Base-by-base conservation (phyloP, 1,140 invertebrate genomes). In the Drosophila triauraria region DNA sequence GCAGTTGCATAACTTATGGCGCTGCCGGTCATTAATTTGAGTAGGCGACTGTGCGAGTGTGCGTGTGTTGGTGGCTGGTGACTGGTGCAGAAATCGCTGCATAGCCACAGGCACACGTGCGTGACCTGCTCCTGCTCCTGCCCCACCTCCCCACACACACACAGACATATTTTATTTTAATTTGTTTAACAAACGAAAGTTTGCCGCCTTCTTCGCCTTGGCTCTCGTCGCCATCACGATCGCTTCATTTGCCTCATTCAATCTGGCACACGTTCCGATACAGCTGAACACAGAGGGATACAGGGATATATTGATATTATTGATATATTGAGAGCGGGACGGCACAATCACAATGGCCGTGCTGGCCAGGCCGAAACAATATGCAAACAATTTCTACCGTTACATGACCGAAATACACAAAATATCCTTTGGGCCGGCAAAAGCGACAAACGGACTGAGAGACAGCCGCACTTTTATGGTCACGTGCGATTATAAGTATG, bases 231-330 rank as follows among this genome's bases (percentile, higher is more conserved):
- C 78, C 81, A 75, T 84, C 72, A 90, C 81, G 85, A 90, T 80
- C 81, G 85, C 80, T 88, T 88, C 84, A 88, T 88, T 88, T 88
- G 84, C 85, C 74, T 88, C 82, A 88, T 90, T 88, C 80, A 90
- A 90, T 88, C 77, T 81, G 80, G 47, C 80, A 90, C 84, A 87
- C 84, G 85, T 87, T 88, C 53, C 54, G n/a, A 56, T 56, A 56
- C 13, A 38, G 50, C 10, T 27, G 17, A 9, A 50, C 25, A 20
- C 20, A 20, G 20, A 20, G n/a, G 30, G 12, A 53, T 10, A 8
- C 10, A 12, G 10, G 10, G 32, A 42, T 30, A 17, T 61, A 64
- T 44, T 42, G 20, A n/a, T 62, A 32, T 64, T 61, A 64, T 44
- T 42, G 20, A n/a, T 62, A 32, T 64, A 60, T 53, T n/a, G 60